Evolutionary conservation across 2,888 invertebrate species (phyloP), one percentile per base, ranked within the genome.

Genomic region (Pomacea canaliculata): DNA sequence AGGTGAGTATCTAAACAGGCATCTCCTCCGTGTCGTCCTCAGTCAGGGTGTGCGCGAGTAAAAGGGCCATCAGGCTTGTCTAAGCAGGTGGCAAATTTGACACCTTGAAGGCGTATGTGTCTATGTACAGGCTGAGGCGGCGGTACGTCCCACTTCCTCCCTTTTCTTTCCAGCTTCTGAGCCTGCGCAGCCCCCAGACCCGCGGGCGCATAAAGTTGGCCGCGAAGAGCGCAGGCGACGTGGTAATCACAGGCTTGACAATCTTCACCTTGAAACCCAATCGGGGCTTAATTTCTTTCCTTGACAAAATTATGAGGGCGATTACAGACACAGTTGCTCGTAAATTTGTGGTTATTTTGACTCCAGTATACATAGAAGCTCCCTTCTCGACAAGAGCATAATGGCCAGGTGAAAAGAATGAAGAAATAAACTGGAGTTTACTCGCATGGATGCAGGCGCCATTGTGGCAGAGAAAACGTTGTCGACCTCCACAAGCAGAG

Each of bases 241-340:
- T 66, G 71, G 65, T 78, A 78, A 78, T 78, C 68, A 71, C 66
- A 72, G 71, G 69, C 69, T 69, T 78, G 66, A 63, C 63, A 71
- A 72, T 70, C 78, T 75, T 75, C 76, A 78, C 78, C 78, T 78
- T 72, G 76, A 72, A 78, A 78, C 23, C 56, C 51, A 68, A 78
- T 51, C 27, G 60, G 70, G 56, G 72, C 75, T 72, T 76, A 76
- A 73, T 78, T 78, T 71, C 75, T 76, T 72, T 70, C 69, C 59
- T 37, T 78, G 72, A 72, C 72, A 76, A 78, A 78, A 71, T 75
- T 78, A 77, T 73, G 77, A 73, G 67, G 60, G 77, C 70, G 73
- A 77, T 74, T 77, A 77, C 73, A 73, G 74, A 74, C 67, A 69
- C 69, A 59, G 68, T 56, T 49, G 62, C 68, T 62, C 74, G 67